phyloP scores from a whole-genome alignment of 2,113 vertebrate genomes.

The Peromyscus californicus region DNA sequence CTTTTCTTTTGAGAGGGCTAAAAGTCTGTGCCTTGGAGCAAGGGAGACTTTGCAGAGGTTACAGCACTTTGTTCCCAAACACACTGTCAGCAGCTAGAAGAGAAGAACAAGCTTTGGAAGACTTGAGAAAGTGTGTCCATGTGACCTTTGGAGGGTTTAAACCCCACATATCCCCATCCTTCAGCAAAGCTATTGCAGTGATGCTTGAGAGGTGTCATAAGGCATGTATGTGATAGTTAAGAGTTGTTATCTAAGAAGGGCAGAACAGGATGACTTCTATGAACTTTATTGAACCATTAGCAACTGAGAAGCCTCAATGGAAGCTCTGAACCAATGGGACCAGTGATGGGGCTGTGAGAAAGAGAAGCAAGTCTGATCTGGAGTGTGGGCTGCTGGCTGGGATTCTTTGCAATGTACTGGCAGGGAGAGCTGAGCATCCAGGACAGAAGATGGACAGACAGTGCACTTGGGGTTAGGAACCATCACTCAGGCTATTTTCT shows the following conservation, averaged over 20 bases:
- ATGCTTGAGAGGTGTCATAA: neutral
- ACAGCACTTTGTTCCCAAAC: neutral
- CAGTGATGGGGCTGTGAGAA: neutral
- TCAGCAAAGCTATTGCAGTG: neutral
- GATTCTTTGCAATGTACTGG: neutral
- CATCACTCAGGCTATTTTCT: neutral
- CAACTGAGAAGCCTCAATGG: neutral
- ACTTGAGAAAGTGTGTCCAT: accelerated
- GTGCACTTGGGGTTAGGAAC: too few species aligned
- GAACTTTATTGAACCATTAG: neutral
- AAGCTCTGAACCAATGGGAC: neutral
- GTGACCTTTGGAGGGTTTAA: neutral
- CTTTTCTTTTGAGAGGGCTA: neutral
- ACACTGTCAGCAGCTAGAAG: neutral
- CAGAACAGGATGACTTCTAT: too few species aligned
- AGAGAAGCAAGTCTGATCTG: neutral
- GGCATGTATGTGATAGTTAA: neutral
- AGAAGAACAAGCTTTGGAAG: neutral
- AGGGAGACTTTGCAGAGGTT: neutral
- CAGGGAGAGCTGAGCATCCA: neutral
- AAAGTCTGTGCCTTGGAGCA: too few species aligned
- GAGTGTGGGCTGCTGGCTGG: neutral
- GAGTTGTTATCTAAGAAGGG: neutral
- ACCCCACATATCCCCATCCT: too few species aligned
- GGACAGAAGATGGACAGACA: neutral